Evolutionary conservation across 2,113 vertebrate genomes (phyloP).

Genomic region (Pomatostomus ruficeps): DNA sequence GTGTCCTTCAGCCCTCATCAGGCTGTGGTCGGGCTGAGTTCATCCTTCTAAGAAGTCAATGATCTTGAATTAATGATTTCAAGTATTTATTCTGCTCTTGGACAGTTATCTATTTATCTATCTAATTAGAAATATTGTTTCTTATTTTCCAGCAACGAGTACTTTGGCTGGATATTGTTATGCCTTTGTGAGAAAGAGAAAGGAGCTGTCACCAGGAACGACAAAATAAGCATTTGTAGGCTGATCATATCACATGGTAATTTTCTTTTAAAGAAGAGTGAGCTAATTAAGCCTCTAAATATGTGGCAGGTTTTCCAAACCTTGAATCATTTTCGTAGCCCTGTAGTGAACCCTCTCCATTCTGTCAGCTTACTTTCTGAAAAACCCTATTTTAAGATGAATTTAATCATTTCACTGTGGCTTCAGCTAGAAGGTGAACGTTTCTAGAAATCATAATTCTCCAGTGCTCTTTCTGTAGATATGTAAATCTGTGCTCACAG

Average conservation of each 20-base stretch:
- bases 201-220: not conserved
- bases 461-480: not conserved
- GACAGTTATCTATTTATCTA: not conserved
- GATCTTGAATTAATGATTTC: not conserved
- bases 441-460: not conserved
- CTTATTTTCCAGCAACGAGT: not conserved
- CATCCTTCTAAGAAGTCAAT: not conserved
- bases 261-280: not conserved
- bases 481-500: not conserved
- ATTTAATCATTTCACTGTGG: not conserved
- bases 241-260: not conserved
- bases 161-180: not conserved
- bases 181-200: not conserved
- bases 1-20: not conserved
- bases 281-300: constrained; percentile 11
- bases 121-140: not conserved
- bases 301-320: not conserved
- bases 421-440: not conserved
- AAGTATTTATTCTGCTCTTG: not conserved
- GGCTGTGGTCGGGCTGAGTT: not conserved
- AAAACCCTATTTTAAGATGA: not conserved
- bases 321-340: not conserved
- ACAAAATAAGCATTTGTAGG: not conserved
- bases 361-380: constrained; percentile 1
- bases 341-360: not conserved